These are phyloP conservation scores for Chloroceryle aenea DNA, from an alignment of 2,113 vertebrate genomes.

Conservation along the genomic window DNA sequence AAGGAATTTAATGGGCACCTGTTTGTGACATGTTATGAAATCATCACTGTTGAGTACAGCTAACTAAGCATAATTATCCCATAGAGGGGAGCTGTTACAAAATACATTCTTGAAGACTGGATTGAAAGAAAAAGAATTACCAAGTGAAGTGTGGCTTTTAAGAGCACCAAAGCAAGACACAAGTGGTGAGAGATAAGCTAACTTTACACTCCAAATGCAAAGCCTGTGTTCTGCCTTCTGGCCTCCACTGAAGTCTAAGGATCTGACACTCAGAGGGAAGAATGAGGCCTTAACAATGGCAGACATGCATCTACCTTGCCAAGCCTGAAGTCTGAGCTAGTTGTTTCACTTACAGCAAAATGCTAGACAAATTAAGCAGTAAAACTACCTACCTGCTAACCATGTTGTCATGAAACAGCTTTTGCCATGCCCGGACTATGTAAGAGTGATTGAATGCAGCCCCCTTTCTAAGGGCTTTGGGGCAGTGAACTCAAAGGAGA, in stretches of 20 bases:
- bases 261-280: not conserved
- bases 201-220: not conserved
- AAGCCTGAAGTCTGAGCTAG: not conserved
- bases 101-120: not conserved
- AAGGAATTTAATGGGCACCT: slow-evolving; percentile 70
- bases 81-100: slow-evolving; percentile 1
- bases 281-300: not conserved
- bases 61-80: not conserved
- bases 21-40: slow-evolving; percentile 45
- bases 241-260: not conserved
- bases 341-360: not conserved
- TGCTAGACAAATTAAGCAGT: not conserved
- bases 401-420: not conserved
- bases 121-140: not conserved
- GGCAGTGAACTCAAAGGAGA: not conserved
- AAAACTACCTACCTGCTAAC: not conserved
- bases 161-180: not conserved
- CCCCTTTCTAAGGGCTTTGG: not conserved
- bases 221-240: not conserved
- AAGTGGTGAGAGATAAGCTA: not conserved
- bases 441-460: not conserved
- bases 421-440: not conserved
- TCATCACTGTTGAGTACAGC: not conserved
- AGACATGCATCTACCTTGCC: not conserved
- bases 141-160: not conserved